These are phyloP conservation scores for Peromyscus maniculatus DNA, from an alignment of 2,113 vertebrate species.

Conservation along the genomic window DNA sequence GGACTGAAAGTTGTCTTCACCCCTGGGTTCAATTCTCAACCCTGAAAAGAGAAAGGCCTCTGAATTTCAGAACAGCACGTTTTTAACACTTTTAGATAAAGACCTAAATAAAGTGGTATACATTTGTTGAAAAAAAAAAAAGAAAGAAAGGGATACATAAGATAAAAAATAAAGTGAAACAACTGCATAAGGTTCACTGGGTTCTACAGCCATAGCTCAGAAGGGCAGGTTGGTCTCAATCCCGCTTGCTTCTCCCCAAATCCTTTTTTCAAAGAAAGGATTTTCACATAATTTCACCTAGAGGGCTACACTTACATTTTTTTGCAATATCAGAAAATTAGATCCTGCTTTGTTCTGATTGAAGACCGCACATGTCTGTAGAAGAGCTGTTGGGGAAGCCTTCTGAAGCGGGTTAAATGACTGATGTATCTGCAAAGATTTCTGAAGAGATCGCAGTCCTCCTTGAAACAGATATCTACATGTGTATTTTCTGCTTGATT, in stretches of 20 bases:
- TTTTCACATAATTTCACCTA: conserved; percentile 75
- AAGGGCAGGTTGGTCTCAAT: conserved; percentile 32
- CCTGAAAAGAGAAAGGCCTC: not conserved
- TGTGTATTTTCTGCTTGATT: not conserved
- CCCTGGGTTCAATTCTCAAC: not conserved
- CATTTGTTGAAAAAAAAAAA: not conserved
- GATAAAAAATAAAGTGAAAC: conserved; percentile 26
- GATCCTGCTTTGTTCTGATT: conserved; percentile 72
- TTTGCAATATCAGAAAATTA: conserved; percentile 74
- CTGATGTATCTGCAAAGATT: conserved; percentile 26
- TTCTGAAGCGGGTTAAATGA: conserved; percentile 51
- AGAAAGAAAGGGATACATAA: not conserved
- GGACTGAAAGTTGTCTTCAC: not conserved
- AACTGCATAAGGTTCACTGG: not conserved
- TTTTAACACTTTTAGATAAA: not conserved
- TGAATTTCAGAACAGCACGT: not conserved
- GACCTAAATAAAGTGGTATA: not conserved
- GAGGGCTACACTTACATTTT: conserved; percentile 68
- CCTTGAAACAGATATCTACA: conserved; percentile 3
- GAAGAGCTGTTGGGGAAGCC: conserved; percentile 36
- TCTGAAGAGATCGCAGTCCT: conserved; percentile 13
- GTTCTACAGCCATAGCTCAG: not conserved
- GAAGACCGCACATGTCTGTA: conserved; percentile 42
- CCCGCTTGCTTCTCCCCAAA: conserved; percentile 41
- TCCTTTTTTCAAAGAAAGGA: conserved; percentile 67